Evolutionary conservation across 2,797 vertebrate genomes (phyloP).

Genomic region (Dromococcyx pavoninus): DNA sequence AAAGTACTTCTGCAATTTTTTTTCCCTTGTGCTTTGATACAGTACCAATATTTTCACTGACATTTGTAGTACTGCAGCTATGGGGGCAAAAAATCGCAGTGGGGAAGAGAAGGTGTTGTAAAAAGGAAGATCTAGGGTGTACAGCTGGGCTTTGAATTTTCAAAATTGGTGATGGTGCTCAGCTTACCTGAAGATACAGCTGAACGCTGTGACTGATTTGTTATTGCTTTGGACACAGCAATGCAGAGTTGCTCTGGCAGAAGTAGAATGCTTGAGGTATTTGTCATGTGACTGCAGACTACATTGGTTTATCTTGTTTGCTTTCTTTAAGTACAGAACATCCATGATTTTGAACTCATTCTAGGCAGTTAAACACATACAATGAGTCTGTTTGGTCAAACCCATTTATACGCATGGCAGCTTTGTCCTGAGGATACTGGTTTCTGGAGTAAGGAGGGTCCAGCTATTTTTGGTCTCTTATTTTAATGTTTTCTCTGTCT

Average conservation of each 20-base stretch:
- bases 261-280: not conserved
- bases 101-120: not conserved
- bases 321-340: not conserved
- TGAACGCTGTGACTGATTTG: not conserved
- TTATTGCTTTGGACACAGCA: not conserved
- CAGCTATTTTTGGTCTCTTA: not conserved
- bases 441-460: not conserved
- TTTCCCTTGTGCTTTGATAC: not conserved
- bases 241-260: not conserved
- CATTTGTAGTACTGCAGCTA: not conserved
- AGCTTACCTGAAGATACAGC: not conserved
- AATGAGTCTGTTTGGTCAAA: fast-evolving
- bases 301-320: not conserved
- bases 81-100: not conserved
- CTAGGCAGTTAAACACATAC: not conserved
- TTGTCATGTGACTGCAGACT: not conserved
- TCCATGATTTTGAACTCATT: not conserved
- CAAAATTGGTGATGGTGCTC: not conserved
- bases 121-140: not conserved
- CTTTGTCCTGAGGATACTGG: not conserved
- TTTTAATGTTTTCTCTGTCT: not conserved
- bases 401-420: not conserved
- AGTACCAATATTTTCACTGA: not conserved
- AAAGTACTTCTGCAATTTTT: not conserved
- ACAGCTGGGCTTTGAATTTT: not conserved